Conservation (phyloP, 2,113 vertebrate species). For the Speoplatyrhinus poulsoni region DNA sequence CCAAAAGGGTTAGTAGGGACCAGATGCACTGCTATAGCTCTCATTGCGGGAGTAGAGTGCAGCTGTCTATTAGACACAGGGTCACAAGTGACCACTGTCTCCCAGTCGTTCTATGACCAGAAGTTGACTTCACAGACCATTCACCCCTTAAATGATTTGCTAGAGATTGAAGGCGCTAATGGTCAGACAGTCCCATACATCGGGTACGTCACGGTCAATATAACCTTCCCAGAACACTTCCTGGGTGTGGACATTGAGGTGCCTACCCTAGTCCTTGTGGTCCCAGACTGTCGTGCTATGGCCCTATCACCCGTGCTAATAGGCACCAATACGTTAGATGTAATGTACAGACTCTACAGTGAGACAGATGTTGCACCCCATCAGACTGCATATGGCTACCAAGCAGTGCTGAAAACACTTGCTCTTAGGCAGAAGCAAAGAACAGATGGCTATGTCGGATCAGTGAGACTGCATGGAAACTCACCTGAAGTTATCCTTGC, state of each 20-base stretch:
- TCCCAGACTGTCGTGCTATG: too few relatives aligned
- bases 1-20: constrained; percentile 1
- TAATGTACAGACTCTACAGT: too few relatives aligned
- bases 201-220: too few relatives aligned
- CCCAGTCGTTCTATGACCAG: background rate
- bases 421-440: background rate
- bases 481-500: background rate
- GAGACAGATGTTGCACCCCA: too few relatives aligned
- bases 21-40: background rate
- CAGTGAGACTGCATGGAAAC: background rate
- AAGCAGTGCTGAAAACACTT: background rate
- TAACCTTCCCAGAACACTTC: too few relatives aligned
- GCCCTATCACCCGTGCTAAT: too few relatives aligned
- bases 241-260: background rate
- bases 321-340: too few relatives aligned
- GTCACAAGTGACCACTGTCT: constrained; percentile 14
- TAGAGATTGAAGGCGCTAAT: too few relatives aligned
- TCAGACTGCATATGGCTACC: too few relatives aligned
- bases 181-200: too few relatives aligned
- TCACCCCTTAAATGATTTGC: too few relatives aligned
- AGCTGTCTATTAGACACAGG: constrained; percentile 6
- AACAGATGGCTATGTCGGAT: background rate
- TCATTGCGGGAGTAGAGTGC: background rate
- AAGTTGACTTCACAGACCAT: background rate
- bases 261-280: too few relatives aligned